phyloP scores from a whole-genome alignment of 2,113 vertebrate species.

The Oophaga pumilio region DNA sequence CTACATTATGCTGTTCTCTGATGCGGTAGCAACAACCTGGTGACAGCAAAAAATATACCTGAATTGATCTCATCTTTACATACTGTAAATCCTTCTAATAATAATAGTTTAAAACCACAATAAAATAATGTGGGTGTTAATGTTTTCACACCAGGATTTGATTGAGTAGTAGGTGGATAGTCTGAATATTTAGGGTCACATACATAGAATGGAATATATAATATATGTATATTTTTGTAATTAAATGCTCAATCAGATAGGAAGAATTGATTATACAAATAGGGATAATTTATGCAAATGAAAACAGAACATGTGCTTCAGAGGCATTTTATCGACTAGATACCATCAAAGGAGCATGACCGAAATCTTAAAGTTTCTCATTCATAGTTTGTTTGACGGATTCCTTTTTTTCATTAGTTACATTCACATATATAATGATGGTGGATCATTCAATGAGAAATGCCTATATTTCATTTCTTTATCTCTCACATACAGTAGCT shows the following conservation, averaged over 20 bases:
- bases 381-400: background rate
- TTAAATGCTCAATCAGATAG: background rate
- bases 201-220: background rate
- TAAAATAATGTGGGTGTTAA: background rate
- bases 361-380: background rate
- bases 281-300: background rate
- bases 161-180: background rate
- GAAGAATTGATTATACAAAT: background rate
- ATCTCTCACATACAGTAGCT: slow-evolving; percentile 28
- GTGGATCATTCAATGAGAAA: background rate
- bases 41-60: background rate
- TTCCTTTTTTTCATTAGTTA: background rate
- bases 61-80: background rate
- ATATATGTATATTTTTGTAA: background rate
- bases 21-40: no score
- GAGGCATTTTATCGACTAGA: background rate
- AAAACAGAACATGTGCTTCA: background rate
- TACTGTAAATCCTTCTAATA: background rate
- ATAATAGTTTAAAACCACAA: background rate
- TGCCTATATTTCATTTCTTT: slow-evolving; percentile 22
- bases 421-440: background rate
- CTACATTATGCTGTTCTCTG: no score
- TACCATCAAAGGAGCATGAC: background rate
- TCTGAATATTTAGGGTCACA: background rate
- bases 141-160: background rate